Conservation (phyloP, 2,888 invertebrate species). For the Smittia aterrima region DNA sequence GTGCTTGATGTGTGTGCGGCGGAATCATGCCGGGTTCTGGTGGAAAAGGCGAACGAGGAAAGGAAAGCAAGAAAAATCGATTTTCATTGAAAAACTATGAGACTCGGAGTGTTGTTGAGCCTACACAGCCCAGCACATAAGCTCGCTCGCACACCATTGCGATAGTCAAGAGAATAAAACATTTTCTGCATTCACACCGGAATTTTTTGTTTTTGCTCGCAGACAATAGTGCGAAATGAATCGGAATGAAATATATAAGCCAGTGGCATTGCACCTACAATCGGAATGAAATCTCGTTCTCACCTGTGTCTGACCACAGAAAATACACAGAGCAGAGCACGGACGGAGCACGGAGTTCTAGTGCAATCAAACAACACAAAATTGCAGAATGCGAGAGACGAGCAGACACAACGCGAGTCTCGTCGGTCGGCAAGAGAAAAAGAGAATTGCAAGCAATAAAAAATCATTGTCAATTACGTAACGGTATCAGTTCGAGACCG, state of each 20-base stretch:
- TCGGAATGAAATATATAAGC: slow-evolving; percentile 3
- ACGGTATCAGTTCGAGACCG: neutral
- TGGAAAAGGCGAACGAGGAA: neutral
- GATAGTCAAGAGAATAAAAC: neutral
- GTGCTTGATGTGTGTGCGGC: neutral
- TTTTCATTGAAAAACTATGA: slow-evolving; percentile 36
- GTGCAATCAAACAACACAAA: neutral
- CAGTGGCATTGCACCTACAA: slow-evolving; percentile 8
- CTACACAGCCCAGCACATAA: neutral
- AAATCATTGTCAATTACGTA: slow-evolving; percentile 11
- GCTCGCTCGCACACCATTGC: neutral
- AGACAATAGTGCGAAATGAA: neutral
- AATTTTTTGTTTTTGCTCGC: neutral
- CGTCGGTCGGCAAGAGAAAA: too few relatives aligned
- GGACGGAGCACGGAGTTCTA: neutral
- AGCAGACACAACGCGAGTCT: neutral
- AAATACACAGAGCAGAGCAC: neutral
- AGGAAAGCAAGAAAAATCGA: slow-evolving; percentile 25
- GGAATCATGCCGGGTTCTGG: slow-evolving; percentile 25
- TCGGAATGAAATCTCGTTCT: neutral
- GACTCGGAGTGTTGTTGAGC: slow-evolving; percentile 9
- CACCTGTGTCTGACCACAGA: slow-evolving; percentile 30
- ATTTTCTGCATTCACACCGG: neutral
- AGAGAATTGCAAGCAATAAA: neutral
- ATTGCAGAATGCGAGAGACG: neutral